Evolutionary conservation across 2,797 vertebrate species (phyloP).

Genomic region (Leuciscus waleckii): DNA sequence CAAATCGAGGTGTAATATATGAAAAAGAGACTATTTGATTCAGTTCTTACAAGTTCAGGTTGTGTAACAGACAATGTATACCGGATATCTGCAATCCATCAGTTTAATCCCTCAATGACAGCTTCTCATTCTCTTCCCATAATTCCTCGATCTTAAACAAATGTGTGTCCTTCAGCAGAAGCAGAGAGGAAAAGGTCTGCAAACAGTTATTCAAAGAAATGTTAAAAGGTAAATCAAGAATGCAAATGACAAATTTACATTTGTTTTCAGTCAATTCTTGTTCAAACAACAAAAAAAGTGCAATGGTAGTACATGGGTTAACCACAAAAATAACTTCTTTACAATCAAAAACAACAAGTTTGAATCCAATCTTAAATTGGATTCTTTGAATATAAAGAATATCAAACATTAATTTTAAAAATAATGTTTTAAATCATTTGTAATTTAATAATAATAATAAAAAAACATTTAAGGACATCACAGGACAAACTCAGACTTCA

Average conservation of each 20-base stretch:
- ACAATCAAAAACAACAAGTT: background rate
- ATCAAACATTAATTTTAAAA: background rate
- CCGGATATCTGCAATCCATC: background rate
- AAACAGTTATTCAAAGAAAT: slow-evolving; percentile 23
- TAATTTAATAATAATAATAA: background rate
- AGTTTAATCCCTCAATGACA: slow-evolving; percentile 7
- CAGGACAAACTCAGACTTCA: background rate
- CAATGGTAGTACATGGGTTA: background rate
- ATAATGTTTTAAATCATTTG: background rate
- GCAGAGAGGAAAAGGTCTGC: background rate
- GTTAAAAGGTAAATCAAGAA: background rate
- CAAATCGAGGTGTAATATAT: background rate
- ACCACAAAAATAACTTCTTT: background rate
- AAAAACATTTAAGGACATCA: background rate
- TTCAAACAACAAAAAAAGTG: background rate
- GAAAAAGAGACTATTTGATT: background rate
- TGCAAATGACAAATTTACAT: slow-evolving; percentile 18
- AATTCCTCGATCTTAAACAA: slow-evolving; percentile 7
- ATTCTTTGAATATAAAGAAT: background rate
- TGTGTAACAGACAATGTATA: slow-evolving; percentile 1
- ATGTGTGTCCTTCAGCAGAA: background rate
- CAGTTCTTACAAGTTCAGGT: background rate
- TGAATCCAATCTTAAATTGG: background rate
- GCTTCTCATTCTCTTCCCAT: background rate
- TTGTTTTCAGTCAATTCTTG: slow-evolving; percentile 2